phyloP scores from a whole-genome alignment of 2,113 vertebrate genomes.

The Egretta garzetta region DNA sequence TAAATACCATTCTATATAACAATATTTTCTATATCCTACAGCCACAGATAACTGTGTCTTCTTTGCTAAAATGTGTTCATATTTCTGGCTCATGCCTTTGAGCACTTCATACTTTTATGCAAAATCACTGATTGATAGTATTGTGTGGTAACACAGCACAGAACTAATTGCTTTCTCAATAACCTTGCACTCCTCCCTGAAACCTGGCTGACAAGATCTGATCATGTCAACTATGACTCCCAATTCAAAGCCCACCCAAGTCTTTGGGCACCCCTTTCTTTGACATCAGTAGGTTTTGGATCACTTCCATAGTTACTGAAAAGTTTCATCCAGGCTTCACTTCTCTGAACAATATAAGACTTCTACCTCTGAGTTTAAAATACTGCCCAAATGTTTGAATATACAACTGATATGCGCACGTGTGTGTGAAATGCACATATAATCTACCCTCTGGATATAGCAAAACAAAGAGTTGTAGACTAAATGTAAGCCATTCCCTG shows the following conservation, averaged over 20 bases:
- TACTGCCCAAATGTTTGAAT: neutral
- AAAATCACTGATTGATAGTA: neutral
- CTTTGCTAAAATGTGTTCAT: neutral
- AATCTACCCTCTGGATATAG: neutral
- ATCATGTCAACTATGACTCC: neutral
- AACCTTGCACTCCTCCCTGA: neutral
- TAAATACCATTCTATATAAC: neutral
- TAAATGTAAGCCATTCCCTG: neutral
- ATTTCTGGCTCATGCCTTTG: neutral
- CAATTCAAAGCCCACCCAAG: neutral
- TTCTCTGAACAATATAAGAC: neutral
- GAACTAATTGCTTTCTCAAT: neutral
- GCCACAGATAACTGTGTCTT: neutral
- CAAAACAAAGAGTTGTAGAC: neutral
- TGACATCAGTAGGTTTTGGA: neutral
- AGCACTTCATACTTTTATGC: neutral
- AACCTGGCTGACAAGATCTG: neutral
- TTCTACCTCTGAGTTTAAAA: neutral
- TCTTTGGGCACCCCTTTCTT: neutral
- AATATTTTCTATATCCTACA: neutral
- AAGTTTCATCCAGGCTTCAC: neutral
- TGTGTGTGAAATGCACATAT: neutral
- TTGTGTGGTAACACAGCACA: neutral
- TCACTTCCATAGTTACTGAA: neutral
- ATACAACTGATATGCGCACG: fast-evolving